These are phyloP conservation scores for Heliconius hewitsoni DNA, from an alignment of 1,140 invertebrate species.

Conservation along the genomic window DNA sequence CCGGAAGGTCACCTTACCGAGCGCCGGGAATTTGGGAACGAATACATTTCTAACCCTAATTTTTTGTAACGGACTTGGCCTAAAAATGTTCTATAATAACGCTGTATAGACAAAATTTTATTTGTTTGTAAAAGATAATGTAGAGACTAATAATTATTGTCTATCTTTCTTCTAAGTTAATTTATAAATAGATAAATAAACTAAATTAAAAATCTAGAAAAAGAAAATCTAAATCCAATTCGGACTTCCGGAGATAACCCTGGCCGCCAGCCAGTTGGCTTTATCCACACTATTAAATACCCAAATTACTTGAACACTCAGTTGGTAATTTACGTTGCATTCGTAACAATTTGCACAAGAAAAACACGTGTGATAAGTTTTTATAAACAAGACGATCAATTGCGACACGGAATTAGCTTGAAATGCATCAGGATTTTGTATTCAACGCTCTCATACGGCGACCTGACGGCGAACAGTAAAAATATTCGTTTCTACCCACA, in stretches of 20 bases:
- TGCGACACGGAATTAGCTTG: conserved; percentile 43
- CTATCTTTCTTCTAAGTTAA: not conserved
- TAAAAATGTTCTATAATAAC: not conserved
- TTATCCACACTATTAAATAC: conserved; percentile 51
- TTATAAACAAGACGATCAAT: conserved; percentile 60
- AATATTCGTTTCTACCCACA: conserved; percentile 2
- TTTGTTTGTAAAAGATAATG: too few species aligned
- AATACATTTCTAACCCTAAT: conserved; percentile 26
- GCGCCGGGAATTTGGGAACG: conserved; percentile 55
- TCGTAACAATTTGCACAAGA: conserved; percentile 49
- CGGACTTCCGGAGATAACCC: conserved; percentile 40
- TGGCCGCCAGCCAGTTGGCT: conserved; percentile 68
- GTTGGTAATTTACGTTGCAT: conserved; percentile 53
- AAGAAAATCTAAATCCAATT: conserved; percentile 17
- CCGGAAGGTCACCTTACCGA: conserved; percentile 70
- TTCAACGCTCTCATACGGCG: not conserved
- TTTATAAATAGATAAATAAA: conserved; percentile 4
- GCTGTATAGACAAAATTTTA: too few species aligned
- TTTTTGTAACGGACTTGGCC: not conserved
- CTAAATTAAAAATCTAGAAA: not conserved
- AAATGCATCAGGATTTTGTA: conserved; percentile 7
- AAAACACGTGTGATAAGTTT: conserved; percentile 46
- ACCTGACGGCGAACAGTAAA: not conserved
- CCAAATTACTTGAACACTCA: conserved; percentile 54
- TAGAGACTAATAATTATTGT: not conserved